A percentile compares a stretch with the other conserved stretches of the same genome.
These are phyloP conservation scores for Orycteropus afer DNA, from an alignment of 2,113 vertebrate genomes.

Conservation along the genomic window DNA sequence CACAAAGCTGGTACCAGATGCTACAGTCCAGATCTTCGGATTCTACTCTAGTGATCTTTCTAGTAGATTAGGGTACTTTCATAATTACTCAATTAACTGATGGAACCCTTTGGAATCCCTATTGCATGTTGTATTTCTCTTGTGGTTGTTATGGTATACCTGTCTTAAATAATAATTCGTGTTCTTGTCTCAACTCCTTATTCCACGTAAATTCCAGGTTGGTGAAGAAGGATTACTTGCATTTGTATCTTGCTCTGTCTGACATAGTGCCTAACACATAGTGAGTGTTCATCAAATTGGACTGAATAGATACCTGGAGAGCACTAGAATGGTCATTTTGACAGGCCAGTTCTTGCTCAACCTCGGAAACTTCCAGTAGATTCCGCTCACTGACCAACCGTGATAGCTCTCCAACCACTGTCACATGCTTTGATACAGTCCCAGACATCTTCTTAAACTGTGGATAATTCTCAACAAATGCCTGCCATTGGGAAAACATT, in stretches of 20 bases:
- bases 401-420: slow-evolving; percentile 96
- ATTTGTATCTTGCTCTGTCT: slow-evolving; percentile 44
- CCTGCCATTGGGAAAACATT: slow-evolving; percentile 83
- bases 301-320: slow-evolving; percentile 90
- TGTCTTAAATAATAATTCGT: slow-evolving; percentile 20
- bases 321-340: slow-evolving; percentile 97
- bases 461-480: slow-evolving; percentile 98
- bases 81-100: not conserved
- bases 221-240: slow-evolving; percentile 45
- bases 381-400: slow-evolving; percentile 90
- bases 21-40: not conserved
- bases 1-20: not conserved
- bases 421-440: slow-evolving; percentile 97
- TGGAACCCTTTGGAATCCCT: not conserved
- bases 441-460: slow-evolving; percentile 99
- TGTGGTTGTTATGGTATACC: not conserved
- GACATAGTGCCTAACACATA: slow-evolving; percentile 56
- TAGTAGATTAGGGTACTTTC: not conserved
- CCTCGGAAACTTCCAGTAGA: slow-evolving; percentile 95
- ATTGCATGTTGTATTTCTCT: not conserved
- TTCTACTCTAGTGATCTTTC: slow-evolving; percentile 14
- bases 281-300: slow-evolving; percentile 45
- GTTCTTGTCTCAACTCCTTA: not conserved
- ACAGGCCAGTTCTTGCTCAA: slow-evolving; percentile 97
- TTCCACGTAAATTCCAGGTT: not conserved